Conservation (phyloP, 1,140 invertebrate genomes). For the Drosophila kepulauana region DNA sequence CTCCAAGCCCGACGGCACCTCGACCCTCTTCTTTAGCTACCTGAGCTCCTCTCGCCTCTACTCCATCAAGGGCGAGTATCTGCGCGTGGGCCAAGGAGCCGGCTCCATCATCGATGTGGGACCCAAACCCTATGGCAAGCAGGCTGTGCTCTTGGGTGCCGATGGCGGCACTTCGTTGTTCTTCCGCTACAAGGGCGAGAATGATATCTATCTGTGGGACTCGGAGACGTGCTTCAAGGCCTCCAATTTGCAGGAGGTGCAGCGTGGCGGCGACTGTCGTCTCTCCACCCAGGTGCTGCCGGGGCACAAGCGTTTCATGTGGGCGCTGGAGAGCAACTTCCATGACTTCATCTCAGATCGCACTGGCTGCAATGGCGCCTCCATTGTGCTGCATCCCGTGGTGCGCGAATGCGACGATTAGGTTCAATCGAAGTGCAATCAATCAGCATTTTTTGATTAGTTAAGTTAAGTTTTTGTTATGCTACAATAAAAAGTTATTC, state of each 20-base stretch:
- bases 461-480: constrained; percentile 52
- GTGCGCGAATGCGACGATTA: constrained; percentile 83
- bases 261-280: constrained; percentile 87
- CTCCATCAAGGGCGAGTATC: constrained; percentile 86
- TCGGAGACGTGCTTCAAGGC: constrained; percentile 86
- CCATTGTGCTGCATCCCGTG: constrained; percentile 86
- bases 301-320: constrained; percentile 87
- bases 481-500: constrained; percentile 31
- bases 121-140: constrained; percentile 85
- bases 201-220: constrained; percentile 88
- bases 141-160: constrained; percentile 87
- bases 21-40: constrained; percentile 87
- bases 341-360: constrained; percentile 87
- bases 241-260: constrained; percentile 87
- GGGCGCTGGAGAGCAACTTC: constrained; percentile 89
- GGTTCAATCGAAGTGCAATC: not conserved
- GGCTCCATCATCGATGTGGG: constrained; percentile 87
- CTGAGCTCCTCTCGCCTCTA: constrained; percentile 86
- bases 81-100: constrained; percentile 85
- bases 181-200: constrained; percentile 87
- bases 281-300: constrained; percentile 87
- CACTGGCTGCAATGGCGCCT: constrained; percentile 87
- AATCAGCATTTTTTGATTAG: constrained; percentile 14
- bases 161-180: constrained; percentile 87
- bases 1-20: constrained; percentile 85